Percentiles rank a stretch among this genome's conserved stretches.
These are phyloP conservation scores for Acanthococcus lagerstroemiae DNA, from an alignment of 2,888 invertebrate genomes.

Conservation along the genomic window DNA sequence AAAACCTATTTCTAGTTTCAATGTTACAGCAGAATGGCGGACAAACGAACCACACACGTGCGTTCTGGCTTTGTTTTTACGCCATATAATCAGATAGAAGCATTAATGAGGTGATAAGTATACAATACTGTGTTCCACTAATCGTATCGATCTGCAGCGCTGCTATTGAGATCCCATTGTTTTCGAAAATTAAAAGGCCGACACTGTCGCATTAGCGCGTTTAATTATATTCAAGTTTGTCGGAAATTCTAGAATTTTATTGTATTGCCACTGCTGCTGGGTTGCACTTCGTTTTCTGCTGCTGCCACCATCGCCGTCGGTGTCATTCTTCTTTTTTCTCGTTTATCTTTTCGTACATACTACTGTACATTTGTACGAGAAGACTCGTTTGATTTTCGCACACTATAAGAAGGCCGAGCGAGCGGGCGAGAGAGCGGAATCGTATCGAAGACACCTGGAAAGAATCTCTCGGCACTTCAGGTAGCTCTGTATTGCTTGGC, in stretches of 20 bases:
- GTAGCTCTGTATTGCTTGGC: too few species aligned
- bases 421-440: neutral
- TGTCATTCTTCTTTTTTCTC: neutral
- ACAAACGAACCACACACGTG: constrained; percentile 7
- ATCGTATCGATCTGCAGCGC: constrained; percentile 16
- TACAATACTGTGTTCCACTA: constrained; percentile 18
- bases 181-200: constrained; percentile 15
- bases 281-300: neutral
- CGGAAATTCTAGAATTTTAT: neutral
- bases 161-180: neutral
- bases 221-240: neutral
- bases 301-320: neutral
- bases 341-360: neutral
- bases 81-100: constrained; percentile 18
- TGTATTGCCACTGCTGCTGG: neutral
- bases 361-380: too few species aligned
- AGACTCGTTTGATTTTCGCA: neutral
- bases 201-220: constrained; percentile 11
- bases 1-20: neutral
- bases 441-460: neutral
- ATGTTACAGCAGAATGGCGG: neutral
- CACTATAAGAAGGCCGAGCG: neutral
- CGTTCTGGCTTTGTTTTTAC: constrained; percentile 13
- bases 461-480: too few species aligned
- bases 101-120: constrained; percentile 26